These are phyloP conservation scores for Scaptomyza flava DNA, from an alignment of 2,888 invertebrate species.

Conservation along the genomic window DNA sequence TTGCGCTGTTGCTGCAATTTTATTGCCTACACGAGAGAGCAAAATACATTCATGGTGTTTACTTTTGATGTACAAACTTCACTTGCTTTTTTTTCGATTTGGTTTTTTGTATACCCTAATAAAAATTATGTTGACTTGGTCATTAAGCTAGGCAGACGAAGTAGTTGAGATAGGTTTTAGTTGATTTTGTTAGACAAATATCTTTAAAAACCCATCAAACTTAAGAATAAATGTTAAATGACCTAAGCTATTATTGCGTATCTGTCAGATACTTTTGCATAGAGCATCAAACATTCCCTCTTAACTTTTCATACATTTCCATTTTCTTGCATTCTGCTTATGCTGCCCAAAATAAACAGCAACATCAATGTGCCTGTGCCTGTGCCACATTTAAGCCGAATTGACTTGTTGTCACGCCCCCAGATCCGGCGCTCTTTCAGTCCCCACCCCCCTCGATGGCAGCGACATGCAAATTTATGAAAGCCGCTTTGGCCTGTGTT, in stretches of 20 bases:
- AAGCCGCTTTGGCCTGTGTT: slow-evolving; percentile 71
- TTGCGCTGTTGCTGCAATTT: slow-evolving; percentile 73
- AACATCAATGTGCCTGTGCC: slow-evolving; percentile 20
- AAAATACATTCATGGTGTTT: slow-evolving; percentile 48
- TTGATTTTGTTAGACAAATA: background rate
- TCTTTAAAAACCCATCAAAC: background rate
- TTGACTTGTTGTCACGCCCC: slow-evolving; percentile 80
- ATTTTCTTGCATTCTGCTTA: background rate
- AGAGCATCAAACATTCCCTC: too few species aligned
- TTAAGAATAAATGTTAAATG: too few species aligned
- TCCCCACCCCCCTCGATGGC: slow-evolving; percentile 25
- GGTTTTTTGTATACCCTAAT: slow-evolving; percentile 33
- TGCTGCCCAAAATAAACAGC: slow-evolving; percentile 14
- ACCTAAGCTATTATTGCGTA: too few species aligned
- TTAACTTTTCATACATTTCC: background rate
- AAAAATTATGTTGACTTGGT: slow-evolving; percentile 22
- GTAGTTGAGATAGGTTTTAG: background rate
- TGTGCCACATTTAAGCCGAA: slow-evolving; percentile 72
- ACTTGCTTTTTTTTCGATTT: slow-evolving; percentile 2
- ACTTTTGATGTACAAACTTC: slow-evolving; percentile 49
- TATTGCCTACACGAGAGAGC: slow-evolving; percentile 55
- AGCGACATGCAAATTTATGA: slow-evolving; percentile 80
- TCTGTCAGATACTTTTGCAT: too few species aligned
- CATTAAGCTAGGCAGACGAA: slow-evolving; percentile 2
- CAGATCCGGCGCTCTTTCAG: slow-evolving; percentile 47